Conservation (phyloP, 1,140 invertebrate genomes). For the Eumeta japonica region DNA sequence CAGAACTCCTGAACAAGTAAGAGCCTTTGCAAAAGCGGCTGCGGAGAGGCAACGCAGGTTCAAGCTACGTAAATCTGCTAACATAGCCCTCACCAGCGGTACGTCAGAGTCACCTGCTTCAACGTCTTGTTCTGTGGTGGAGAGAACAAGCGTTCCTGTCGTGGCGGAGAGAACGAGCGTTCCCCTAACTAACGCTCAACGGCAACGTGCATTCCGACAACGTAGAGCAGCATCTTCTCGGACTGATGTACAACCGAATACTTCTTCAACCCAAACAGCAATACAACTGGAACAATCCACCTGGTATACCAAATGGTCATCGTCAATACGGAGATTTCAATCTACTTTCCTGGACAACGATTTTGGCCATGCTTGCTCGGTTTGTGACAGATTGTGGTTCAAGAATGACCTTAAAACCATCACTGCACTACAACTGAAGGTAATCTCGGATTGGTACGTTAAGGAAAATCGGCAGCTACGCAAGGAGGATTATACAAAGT, state of each 20-base stretch:
- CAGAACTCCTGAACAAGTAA: conserved; percentile 2
- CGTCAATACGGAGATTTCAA: conserved; percentile 11
- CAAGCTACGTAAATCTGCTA: conserved; percentile 10
- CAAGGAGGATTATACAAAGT: conserved; percentile 18
- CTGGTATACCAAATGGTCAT: conserved; percentile 12
- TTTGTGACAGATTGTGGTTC: conserved; percentile 26
- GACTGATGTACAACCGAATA: conserved; percentile 12
- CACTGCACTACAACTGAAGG: conserved; percentile 22
- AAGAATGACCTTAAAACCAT: conserved; percentile 26
- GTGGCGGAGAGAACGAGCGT: conserved; percentile 8
- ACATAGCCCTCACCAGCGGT: conserved; percentile 11
- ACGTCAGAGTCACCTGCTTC: conserved; percentile 12
- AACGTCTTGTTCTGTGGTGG: no score
- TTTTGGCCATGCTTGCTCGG: conserved; percentile 21
- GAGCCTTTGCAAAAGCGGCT: conserved; percentile 3
- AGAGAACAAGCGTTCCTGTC: no score
- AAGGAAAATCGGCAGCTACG: conserved; percentile 24
- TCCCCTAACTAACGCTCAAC: conserved; percentile 13
- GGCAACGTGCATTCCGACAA: conserved; percentile 12
- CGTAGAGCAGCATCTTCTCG: conserved; percentile 12
- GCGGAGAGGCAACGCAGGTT: conserved; percentile 1
- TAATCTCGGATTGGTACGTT: conserved; percentile 22
- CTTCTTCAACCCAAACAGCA: conserved; percentile 11
- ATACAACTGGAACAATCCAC: conserved; percentile 12
- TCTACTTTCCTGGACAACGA: conserved; percentile 6